phyloP scores from a whole-genome alignment of 1,140 invertebrate genomes.

The Epicauta chinensis region DNA sequence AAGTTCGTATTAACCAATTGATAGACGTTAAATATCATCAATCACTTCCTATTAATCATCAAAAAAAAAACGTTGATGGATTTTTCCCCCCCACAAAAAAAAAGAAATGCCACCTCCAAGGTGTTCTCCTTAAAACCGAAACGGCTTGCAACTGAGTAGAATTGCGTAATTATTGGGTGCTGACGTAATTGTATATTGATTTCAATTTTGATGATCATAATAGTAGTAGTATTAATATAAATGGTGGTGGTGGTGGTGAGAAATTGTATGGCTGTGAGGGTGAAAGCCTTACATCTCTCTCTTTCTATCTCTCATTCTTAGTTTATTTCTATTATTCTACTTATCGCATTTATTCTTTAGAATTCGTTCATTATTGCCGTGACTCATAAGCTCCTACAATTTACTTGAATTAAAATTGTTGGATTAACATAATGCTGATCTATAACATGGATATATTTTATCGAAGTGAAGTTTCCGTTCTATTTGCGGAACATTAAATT shows the following conservation, averaged over 20 bases:
- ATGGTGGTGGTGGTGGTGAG: too few relatives aligned
- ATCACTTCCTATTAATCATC: too few relatives aligned
- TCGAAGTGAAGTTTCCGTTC: background rate
- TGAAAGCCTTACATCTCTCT: background rate
- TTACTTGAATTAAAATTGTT: constrained; percentile 23
- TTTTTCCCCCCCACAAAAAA: too few relatives aligned
- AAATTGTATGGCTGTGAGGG: background rate
- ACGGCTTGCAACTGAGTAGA: constrained; percentile 1
- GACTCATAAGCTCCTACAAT: constrained; percentile 20
- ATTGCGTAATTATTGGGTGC: constrained; percentile 9
- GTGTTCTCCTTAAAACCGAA: background rate
- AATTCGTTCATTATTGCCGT: constrained; percentile 20
- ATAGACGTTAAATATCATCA: too few relatives aligned
- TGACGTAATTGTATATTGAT: constrained; percentile 11
- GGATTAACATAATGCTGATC: constrained; percentile 29
- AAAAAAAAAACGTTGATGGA: too few relatives aligned
- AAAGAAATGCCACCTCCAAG: too few relatives aligned
- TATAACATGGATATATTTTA: constrained; percentile 13
- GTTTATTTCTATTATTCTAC: too few relatives aligned
- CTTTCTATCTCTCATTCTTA: too few relatives aligned
- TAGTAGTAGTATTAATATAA: too few relatives aligned
- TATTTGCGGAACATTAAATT: too few relatives aligned
- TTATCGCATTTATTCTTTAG: too few relatives aligned
- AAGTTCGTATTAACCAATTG: too few relatives aligned
- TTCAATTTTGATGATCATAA: background rate